Evolutionary conservation across 2,113 vertebrate genomes (phyloP), one percentile per base, ranked within the genome.

Genomic region (Phoenicopterus ruber): DNA sequence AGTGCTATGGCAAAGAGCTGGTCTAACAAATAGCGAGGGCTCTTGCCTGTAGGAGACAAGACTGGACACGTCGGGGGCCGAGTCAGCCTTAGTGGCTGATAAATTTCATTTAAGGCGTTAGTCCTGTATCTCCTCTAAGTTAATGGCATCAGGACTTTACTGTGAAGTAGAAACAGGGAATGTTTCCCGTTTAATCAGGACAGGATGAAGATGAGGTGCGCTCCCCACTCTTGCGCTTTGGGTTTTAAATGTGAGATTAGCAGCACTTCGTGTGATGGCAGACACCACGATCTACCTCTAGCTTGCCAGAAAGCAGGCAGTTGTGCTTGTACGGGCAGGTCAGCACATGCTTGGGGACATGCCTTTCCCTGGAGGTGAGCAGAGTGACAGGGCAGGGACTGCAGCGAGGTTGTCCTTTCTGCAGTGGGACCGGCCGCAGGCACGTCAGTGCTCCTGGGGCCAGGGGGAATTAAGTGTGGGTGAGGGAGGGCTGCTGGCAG

Each of bases 1-100:
- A 69, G 40, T 11, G 5, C 25, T 49, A 7, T 0, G 0, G 32
- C 2, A 0, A 47, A 78, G 26, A 42, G 47, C 34, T 74, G n/a
- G 11, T 46, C 10, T 81, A 44, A 82, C 59, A 52, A 66, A 40
- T 3, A 70, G 31, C 4, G 3, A 63, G 55, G 17, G 15, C 36
- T 73, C 20, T 55, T 74, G 58, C 47, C 32, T 66, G 2, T 65
- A 24, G 66, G 57, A 86, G 32, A 40, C 11, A 31, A 90, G 50
- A 22, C 0, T 32, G 31, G 44, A 58, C 9, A 1, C 7, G 32
- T 44, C 34, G n/a, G 67, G 72, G 47, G 15, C 34, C 0, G 2
- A 50, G 31, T 38, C 40, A 46, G 14, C 31, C 34, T 38, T 47
- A 40, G 40, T 6, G 31, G 31, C 46, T 54, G 28, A 47, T 58